Base-by-base conservation (phyloP, 2,113 vertebrate species). In the Brachypteracias leptosomus region DNA sequence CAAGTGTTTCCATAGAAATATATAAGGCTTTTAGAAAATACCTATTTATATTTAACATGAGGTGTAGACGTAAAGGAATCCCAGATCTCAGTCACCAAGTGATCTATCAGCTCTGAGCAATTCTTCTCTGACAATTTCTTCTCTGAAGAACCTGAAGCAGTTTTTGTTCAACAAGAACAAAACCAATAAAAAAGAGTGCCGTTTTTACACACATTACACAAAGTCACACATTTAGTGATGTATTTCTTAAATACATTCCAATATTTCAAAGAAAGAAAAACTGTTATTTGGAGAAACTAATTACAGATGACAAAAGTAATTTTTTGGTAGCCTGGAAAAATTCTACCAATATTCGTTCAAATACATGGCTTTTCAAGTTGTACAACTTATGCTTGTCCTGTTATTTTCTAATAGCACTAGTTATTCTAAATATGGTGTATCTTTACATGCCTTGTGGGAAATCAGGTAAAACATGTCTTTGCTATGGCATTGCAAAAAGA, bases 321-420 rank as follows among this genome's bases (percentile, higher is more conserved):
- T 40, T 52, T 68, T 51, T 55, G 15, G 11, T 42, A 81, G 29
- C 17, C 35, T 40, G 16, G 73, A 57, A 71, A 71, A 74, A 46
- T 16, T 17, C 2, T 28, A 42, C 67, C 66, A 38, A 14, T 57
- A 68, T 71, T 81, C 72, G 9, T 52, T 76, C 25, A 68, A 70
- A 57, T 68, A 65, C 3, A 31, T 0, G 1, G 3, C 11, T 19
- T 82, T 91, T 61, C 0, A 5, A 85, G 73, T 11, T 26, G 6
- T 31, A 54, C 3, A 26, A 12, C 0, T 3, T 31, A 21, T 33
- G 35, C 3, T 58, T 72, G 24, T 11, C 31, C 18, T 12, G 4
- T 3, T 29, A 29, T 26, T 29, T 11, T 0, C 13, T 35, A 40
- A 57, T 28, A 51, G 14, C 3, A 20, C 5, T 67, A 31, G 6